Base-by-base conservation (phyloP, 2,888 invertebrate genomes). In the Pharmacophagus antenor region DNA sequence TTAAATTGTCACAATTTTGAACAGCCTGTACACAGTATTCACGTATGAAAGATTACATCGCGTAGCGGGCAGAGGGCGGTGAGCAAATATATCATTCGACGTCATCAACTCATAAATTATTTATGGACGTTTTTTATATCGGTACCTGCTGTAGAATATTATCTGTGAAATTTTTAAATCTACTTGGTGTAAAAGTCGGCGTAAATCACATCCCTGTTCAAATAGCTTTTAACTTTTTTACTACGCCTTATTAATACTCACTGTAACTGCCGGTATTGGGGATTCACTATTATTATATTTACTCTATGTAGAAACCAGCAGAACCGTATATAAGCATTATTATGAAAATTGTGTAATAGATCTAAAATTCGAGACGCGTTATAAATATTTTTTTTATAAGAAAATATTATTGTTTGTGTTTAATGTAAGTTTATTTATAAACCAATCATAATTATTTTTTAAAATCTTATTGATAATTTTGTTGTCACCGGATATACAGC, bases 91-190 rank as follows among this genome's bases (percentile, higher is more conserved):
- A 85, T 82, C 81, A 82, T 77, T 64, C 69, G 70, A 75, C 75
- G 82, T 81, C 81, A 82, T 82, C 77, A 76, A 74, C 64, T 78
- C 74, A 82, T 84, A 82, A 72, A 84, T 83, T 80, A 84, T 84
- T 73, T 75, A 80, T 81, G 65, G 56, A 20, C n/a, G n/a, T 48
- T 63, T 64, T 63, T 63, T 62, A 63, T 52, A 64, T 62, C 49
- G 15, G 54, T 69, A 69, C 68, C 69, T 69, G 68, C 62, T 57
- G 44, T 58, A 54, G 41, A 52, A 53, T 61, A 61, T 61, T 61
- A 61, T 56, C 61, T 61, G 56, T 61, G 56, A 56, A 53, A 56
- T 56, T 56, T 55, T 61, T 56, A 61, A 61, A 61, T 61, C 56
- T 56, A 47, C 46, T 56, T 56, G 47, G 20, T 31, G 31, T 12